These are phyloP conservation scores for Probosciger aterrimus DNA, from an alignment of 2,113 vertebrate species.

Conservation along the genomic window DNA sequence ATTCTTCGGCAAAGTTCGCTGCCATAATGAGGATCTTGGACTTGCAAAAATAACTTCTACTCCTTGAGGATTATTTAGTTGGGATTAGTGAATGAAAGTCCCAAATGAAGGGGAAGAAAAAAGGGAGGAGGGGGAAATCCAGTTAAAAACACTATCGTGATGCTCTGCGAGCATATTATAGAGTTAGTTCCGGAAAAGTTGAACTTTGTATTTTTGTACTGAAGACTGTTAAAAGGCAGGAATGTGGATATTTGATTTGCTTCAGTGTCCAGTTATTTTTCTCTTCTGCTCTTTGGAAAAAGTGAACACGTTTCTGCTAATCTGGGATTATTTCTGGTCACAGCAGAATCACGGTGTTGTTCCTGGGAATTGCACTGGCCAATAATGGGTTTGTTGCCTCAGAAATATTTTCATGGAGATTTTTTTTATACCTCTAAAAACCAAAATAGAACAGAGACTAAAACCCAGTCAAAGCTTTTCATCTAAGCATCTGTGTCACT, in stretches of 20 bases:
- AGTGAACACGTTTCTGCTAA: neutral
- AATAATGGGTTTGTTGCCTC: neutral
- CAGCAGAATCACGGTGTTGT: neutral
- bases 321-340: neutral
- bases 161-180: neutral
- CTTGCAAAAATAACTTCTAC: conserved; percentile 2
- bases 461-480: neutral
- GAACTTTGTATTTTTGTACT: neutral
- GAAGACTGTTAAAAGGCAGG: neutral
- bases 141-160: neutral
- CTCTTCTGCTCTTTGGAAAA: neutral
- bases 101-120: neutral
- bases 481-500: neutral
- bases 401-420: neutral
- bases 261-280: neutral
- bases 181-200: neutral
- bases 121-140: neutral
- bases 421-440: neutral
- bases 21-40: neutral
- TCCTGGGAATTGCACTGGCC: neutral
- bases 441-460: neutral
- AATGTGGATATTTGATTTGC: neutral
- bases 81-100: conserved; percentile 11
- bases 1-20: neutral
- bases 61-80: neutral